Evolutionary conservation across 2,888 invertebrate genomes (phyloP), one percentile per base, ranked within the genome.

Genomic region (Phyllotreta cruciferae): DNA sequence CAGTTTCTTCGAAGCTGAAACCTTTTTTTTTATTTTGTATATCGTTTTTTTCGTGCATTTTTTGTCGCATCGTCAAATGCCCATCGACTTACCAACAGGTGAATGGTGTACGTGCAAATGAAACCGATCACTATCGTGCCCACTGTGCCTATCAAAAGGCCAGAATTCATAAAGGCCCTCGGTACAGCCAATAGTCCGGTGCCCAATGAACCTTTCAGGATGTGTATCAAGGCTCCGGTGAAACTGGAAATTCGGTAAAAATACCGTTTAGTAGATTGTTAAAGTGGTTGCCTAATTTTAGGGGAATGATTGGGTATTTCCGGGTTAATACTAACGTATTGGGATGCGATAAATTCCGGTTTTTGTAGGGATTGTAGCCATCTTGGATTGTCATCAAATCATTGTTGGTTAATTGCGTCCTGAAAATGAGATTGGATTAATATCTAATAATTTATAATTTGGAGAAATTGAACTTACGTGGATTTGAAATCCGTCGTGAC

Each of bases 151-250:
- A 94, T 87, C 76, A 90, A 85, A 24, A 96, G 82, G 9, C 96
- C 97, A 62, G 94, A 90, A 83, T 95, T 92, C 80, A 90, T 90
- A 77, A 96, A 92, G 8, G 96, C 96, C 81, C 93, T 89, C 3
- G 98, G 98, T 91, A 99, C 94, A 4, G 98, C 98, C 70, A 98
- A 83, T 73, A 98, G 95, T 5, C 98, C 98, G 0, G 97, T 91
- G 0, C 93, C 98, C 34, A 98, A 85, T 13, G 97, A 97, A 39
- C 96, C 94, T 82, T 98, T 98, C 42, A 98, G 84, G 39, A 98
- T 84, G 82, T 98, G 96, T 66, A 93, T 90, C 77, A 97, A 81
- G 0, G 96, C 91, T 2, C 95, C 94, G 34, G 88, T 79, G 66
- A 93, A 91, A 63, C 94, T 94, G 13, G 37, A 38, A 39, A n/a